phyloP scores from a whole-genome alignment of 2,888 invertebrate species.

The Kuschelorhynchus macadamiae region DNA sequence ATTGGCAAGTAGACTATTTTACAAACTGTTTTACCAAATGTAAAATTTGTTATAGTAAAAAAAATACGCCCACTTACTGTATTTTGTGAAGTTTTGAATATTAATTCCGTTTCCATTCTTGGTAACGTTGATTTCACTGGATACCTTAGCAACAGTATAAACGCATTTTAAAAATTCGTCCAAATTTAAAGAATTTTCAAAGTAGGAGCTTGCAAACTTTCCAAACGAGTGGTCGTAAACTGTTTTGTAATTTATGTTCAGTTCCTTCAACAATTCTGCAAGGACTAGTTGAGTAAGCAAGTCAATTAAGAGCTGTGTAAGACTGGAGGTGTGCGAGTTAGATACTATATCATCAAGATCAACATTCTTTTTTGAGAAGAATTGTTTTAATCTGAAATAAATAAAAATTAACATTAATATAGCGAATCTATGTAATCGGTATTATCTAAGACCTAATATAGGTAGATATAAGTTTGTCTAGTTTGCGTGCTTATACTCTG shows the following conservation, averaged over 20 bases:
- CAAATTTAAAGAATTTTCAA: conserved; percentile 87
- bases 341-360: conserved; percentile 23
- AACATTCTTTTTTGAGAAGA: conserved; percentile 17
- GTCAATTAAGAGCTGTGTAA: conserved; percentile 46
- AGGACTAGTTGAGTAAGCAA: conserved; percentile 73
- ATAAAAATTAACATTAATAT: too few relatives aligned
- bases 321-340: conserved; percentile 1
- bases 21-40: too few relatives aligned
- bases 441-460: too few relatives aligned
- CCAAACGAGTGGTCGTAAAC: conserved; percentile 84
- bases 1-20: too few relatives aligned
- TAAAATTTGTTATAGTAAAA: too few relatives aligned
- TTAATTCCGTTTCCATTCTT: background rate
- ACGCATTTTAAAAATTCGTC: conserved; percentile 80
- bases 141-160: conserved; percentile 15
- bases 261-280: conserved; percentile 69
- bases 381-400: conserved; percentile 11
- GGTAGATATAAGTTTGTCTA: too few relatives aligned
- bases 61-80: conserved; percentile 4
- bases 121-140: background rate
- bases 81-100: background rate
- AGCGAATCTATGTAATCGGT: too few relatives aligned
- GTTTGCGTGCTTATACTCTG: too few relatives aligned
- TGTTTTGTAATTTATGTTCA: conserved; percentile 64
- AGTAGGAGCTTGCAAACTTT: conserved; percentile 92